phyloP scores from a whole-genome alignment of 2,888 invertebrate genomes.

The Oxycera nigricornis region DNA sequence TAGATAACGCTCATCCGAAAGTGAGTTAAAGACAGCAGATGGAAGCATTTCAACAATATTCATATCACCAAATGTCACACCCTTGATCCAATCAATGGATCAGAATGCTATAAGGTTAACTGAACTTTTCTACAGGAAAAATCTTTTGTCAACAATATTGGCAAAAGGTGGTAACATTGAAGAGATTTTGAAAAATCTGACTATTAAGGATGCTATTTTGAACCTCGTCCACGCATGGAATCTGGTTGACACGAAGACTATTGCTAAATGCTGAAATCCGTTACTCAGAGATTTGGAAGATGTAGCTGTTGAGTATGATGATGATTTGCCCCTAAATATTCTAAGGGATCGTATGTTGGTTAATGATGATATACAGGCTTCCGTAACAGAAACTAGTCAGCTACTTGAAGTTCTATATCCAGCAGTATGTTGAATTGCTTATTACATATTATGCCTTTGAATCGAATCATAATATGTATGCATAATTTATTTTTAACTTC shows the following conservation, averaged over 20 bases:
- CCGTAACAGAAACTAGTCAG: slow-evolving; percentile 9
- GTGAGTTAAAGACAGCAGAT: no score
- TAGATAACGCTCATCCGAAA: no score
- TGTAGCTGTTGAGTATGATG: neutral
- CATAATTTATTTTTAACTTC: neutral
- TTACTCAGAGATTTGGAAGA: neutral
- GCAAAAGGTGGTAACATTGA: neutral
- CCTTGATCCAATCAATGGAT: no score
- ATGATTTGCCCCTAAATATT: slow-evolving; percentile 3
- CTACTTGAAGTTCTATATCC: slow-evolving; percentile 8
- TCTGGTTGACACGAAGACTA: slow-evolving; percentile 7
- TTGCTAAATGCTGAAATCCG: slow-evolving; percentile 5
- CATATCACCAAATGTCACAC: no score
- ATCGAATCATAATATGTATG: slow-evolving; percentile 6
- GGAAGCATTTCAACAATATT: no score
- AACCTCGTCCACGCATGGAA: neutral
- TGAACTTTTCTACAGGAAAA: no score
- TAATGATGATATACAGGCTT: neutral
- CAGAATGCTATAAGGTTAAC: no score
- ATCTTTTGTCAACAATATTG: slow-evolving; percentile 3
- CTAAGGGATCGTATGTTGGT: no score
- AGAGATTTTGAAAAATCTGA: slow-evolving; percentile 2
- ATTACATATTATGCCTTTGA: slow-evolving; percentile 20
- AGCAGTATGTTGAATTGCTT: neutral
- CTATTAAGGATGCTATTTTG: no score